A percentile compares a stretch with the other conserved stretches of the same genome.
Conservation (phyloP, 2,888 invertebrate genomes). For the Mechanitis messenoides region DNA sequence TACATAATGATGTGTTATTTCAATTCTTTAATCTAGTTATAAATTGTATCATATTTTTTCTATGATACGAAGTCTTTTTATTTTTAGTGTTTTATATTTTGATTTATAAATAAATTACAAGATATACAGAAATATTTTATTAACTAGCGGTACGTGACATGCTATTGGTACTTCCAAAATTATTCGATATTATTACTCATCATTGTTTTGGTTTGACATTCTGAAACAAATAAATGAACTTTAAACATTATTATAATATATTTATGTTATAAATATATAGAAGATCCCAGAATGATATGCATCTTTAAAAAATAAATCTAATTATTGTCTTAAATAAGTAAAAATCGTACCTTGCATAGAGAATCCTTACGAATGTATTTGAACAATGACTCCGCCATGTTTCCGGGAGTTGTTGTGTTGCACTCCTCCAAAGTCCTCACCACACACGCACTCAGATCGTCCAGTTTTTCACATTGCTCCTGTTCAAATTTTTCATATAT, state of each 20-base stretch:
- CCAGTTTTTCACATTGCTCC: conserved; percentile 73
- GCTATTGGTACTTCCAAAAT: neutral
- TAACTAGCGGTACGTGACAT: neutral
- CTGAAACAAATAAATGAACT: neutral
- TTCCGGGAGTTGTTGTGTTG: conserved; percentile 84
- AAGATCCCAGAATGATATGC: neutral
- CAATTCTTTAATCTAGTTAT: too few relatives aligned
- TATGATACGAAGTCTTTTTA: too few relatives aligned
- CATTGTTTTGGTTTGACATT: neutral
- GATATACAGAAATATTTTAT: conserved; percentile 8
- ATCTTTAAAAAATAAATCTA: neutral
- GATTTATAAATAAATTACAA: neutral
- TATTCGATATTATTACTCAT: neutral
- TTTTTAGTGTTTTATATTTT: too few relatives aligned
- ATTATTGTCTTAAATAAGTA: neutral
- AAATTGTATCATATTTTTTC: too few relatives aligned
- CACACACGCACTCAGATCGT: conserved; percentile 74
- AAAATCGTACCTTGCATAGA: conserved; percentile 65
- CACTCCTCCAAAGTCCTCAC: conserved; percentile 81
- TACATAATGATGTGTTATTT: too few relatives aligned
- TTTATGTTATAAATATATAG: neutral
- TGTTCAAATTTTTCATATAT: conserved; percentile 27
- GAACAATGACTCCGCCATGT: conserved; percentile 86
- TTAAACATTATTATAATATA: neutral
- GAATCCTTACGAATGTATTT: conserved; percentile 81